A percentile compares a stretch with the other conserved stretches of the same genome.
Conservation (phyloP, 2,113 vertebrate species). For the Actinemys pallida region DNA sequence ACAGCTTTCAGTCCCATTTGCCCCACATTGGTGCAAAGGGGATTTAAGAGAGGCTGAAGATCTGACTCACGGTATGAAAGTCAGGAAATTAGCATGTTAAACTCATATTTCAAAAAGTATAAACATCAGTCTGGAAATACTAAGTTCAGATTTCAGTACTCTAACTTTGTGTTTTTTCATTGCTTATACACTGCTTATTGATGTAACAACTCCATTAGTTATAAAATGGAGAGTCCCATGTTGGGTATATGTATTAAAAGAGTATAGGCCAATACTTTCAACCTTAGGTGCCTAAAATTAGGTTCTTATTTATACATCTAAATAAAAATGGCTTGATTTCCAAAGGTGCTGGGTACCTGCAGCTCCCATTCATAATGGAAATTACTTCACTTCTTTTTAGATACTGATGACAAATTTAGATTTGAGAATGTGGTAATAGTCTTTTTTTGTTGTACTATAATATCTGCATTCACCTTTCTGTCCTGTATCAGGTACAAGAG, state of each 20-base stretch:
- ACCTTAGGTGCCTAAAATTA: background rate
- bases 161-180: no score
- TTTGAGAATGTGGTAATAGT: background rate
- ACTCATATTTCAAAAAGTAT: background rate
- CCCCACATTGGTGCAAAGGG: background rate
- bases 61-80: background rate
- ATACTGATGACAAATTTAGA: background rate
- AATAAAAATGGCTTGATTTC: background rate
- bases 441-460: background rate
- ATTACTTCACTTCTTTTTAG: background rate
- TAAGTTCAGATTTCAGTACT: background rate
- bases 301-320: background rate
- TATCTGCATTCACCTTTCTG: background rate
- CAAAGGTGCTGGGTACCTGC: background rate
- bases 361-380: background rate
- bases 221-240: no score
- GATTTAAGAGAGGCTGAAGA: background rate
- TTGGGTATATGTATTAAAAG: no score
- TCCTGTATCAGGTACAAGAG: background rate
- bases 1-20: background rate
- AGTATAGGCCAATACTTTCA: background rate
- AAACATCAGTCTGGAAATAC: background rate
- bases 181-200: no score
- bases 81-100: background rate
- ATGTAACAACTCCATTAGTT: no score